Percentiles rank a stretch among this genome's conserved stretches.
Evolutionary conservation across 2,888 invertebrate genomes (phyloP).

Genomic region (Drosophila villosipedis): DNA sequence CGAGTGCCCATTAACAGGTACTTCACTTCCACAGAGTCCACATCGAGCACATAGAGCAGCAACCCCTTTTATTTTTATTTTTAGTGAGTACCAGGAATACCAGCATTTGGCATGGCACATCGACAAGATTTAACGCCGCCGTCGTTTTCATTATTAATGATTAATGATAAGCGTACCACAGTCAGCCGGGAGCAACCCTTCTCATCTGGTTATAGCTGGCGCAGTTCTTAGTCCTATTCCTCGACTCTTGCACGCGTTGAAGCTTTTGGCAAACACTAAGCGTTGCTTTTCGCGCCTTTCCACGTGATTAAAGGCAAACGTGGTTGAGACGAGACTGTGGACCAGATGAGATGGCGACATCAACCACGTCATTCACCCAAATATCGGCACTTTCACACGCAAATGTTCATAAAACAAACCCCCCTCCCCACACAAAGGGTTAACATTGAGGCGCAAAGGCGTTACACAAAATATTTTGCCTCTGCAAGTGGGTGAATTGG

Average conservation of each 20-base stretch:
- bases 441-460: conserved; percentile 60
- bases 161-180: conserved; percentile 83
- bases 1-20: conserved; percentile 84
- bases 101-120: conserved; percentile 82
- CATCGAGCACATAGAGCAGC: conserved; percentile 10
- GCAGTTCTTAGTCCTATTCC: conserved; percentile 16
- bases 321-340: conserved; percentile 23
- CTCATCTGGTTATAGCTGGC: conserved; percentile 6
- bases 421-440: conserved; percentile 54
- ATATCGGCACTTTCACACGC: conserved; percentile 80
- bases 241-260: conserved; percentile 60
- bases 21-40: conserved; percentile 62
- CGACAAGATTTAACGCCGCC: conserved; percentile 73
- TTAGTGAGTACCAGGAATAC: conserved; percentile 62
- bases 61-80: conserved; percentile 52
- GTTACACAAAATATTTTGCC: conserved; percentile 75
- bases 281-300: conserved; percentile 85
- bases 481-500: conserved; percentile 34
- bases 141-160: conserved; percentile 84
- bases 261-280: conserved; percentile 81
- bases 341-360: conserved; percentile 54
- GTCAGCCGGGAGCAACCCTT: conserved; percentile 56
- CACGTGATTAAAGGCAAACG: conserved; percentile 83
- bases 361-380: conserved; percentile 63
- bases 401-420: conserved; percentile 63